Evolutionary conservation across 2,113 vertebrate genomes (phyloP), one percentile per base, ranked within the genome.

Genomic region (Callocephalon fimbriatum): DNA sequence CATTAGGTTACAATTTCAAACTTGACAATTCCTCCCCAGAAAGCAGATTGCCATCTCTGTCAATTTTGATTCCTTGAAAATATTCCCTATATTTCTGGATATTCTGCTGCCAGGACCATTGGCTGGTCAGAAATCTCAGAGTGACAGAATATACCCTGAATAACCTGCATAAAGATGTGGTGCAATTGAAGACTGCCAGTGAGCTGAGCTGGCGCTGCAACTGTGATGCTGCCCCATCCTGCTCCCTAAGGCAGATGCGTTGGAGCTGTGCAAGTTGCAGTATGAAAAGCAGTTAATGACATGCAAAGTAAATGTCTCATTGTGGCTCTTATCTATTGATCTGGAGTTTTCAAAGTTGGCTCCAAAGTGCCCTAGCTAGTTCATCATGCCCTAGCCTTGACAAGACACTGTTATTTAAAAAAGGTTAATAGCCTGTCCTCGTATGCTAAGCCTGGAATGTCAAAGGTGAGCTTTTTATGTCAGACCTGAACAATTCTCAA

Each of bases 231-330:
- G 7, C 42, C 15, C 56, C n/a, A 31, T 53, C 50, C 50, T 75
- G 21, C 7, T 70, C 18, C 0, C 0, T 27, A 45, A 63, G 32
- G 66, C 29, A 68, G 45, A 31, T 40, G 29, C 1, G 1, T 26
- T 0, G 0, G 26, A 62, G 47, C 38, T 44, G 31, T 12, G 35
- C 27, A 48, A 35, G 19, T 8, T 40, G 19, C n/a, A 66, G 22
- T 3, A 5, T 27, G 31, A 66, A 48, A 50, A 63, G 22, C 0
- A 3, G 48, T 37, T 35, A 18, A 7, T 18, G 29, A 47, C 25
- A 4, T 20, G 51, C 50, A 74, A 56, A 78, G 53, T 31, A 51
- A 12, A 45, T 2, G 0, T 47, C n/a, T 44, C 44, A 83, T 22
- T 2, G 2, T 70, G 54, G 38, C 45, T 87, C 15, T 13, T 21